Evolutionary conservation across 2,113 vertebrate species (phyloP).

Genomic region (Carettochelys insculpta): DNA sequence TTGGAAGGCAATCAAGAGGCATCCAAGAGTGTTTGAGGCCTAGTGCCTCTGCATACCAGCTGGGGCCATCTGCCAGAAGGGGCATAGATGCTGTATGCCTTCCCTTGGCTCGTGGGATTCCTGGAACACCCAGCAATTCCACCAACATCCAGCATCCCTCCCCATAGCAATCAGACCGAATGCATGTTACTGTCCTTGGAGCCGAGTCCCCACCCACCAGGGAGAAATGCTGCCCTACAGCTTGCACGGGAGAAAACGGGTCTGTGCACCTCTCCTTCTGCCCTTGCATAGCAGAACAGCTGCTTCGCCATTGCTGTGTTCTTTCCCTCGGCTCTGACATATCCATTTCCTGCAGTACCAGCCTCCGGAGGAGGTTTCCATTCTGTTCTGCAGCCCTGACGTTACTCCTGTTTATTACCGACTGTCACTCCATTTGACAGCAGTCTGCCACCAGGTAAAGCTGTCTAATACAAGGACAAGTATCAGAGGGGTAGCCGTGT

Average conservation of each 20-base stretch:
- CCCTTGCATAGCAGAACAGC: neutral
- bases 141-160: neutral
- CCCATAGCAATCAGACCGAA: neutral
- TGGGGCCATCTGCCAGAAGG: neutral
- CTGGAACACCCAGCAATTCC: neutral
- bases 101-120: neutral
- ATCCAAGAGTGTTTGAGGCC: neutral
- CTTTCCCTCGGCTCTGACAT: neutral
- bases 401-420: neutral
- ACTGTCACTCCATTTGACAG: neutral
- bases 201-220: neutral
- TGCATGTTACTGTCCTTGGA: neutral
- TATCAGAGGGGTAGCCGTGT: too few relatives aligned
- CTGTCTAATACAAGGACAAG: too few relatives aligned
- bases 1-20: neutral
- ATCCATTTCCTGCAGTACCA: neutral
- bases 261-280: neutral
- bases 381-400: neutral
- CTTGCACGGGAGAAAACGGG: neutral
- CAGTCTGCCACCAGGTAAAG: neutral
- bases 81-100: neutral
- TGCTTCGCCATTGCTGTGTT: neutral
- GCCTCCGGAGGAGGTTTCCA: neutral
- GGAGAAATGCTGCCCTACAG: neutral
- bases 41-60: neutral